Conservation (phyloP, 2,797 vertebrate species). For the Hoplostethus atlanticus region DNA sequence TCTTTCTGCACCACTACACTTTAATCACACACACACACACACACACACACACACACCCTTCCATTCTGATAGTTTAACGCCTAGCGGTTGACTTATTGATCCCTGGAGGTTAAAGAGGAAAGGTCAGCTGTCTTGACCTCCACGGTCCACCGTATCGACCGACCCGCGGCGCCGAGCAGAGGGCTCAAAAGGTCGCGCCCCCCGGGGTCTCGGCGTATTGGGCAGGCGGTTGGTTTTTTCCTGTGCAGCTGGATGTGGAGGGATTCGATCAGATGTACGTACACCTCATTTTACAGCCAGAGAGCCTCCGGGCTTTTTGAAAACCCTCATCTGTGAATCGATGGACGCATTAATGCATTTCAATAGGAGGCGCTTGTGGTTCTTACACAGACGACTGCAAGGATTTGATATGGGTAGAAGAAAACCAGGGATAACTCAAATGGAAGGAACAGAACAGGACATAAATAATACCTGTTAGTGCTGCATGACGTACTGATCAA, state of each 20-base stretch:
- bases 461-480: neutral
- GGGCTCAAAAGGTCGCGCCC: slow-evolving; percentile 51
- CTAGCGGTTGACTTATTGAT: slow-evolving; percentile 18
- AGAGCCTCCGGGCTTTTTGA: slow-evolving; percentile 36
- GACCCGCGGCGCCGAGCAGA: neutral
- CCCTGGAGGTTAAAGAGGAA: slow-evolving; percentile 46
- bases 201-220: slow-evolving; percentile 22
- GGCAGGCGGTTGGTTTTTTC: slow-evolving; percentile 8
- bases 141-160: slow-evolving; percentile 46
- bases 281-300: slow-evolving; percentile 51
- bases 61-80: neutral
- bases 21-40: slow-evolving; percentile 14
- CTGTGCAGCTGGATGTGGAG: neutral
- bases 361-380: slow-evolving; percentile 36
- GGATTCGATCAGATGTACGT: slow-evolving; percentile 47
- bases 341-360: slow-evolving; percentile 33
- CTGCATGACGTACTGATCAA: neutral
- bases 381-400: slow-evolving; percentile 6
- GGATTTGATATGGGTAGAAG: slow-evolving; percentile 1
- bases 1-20: slow-evolving; percentile 19
- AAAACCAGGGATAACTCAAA: slow-evolving; percentile 4
- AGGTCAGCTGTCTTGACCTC: slow-evolving; percentile 59
- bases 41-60: neutral
- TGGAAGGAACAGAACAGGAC: neutral
- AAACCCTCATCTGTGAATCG: slow-evolving; percentile 39